Conservation (phyloP, 2,113 vertebrate genomes). For the Cervus canadensis region DNA sequence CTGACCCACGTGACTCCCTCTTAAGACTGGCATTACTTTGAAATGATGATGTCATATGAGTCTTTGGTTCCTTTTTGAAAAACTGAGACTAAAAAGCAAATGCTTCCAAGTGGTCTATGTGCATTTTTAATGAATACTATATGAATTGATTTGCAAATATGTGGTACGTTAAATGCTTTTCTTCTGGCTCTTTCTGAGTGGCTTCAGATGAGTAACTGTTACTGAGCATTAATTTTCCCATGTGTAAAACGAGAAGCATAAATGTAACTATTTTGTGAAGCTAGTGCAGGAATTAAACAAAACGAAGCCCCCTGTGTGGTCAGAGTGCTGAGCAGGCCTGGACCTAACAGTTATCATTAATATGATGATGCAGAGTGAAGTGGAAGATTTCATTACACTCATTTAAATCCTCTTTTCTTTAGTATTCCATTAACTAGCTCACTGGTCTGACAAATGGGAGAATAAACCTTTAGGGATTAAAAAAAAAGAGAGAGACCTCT, state of each 20-base stretch:
- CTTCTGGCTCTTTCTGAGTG: not conserved
- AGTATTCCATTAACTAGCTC: not conserved
- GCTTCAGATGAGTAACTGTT: not conserved
- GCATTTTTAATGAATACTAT: not conserved
- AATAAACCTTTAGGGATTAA: not conserved
- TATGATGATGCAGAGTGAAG: not conserved
- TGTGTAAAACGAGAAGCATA: not conserved
- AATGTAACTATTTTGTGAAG: not conserved
- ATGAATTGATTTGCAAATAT: not conserved
- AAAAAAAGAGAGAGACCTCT: not conserved
- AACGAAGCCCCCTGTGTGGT: fast-evolving
- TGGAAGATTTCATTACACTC: fast-evolving
- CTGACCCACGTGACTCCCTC: not conserved
- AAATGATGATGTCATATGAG: not conserved
- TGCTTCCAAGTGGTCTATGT: not conserved
- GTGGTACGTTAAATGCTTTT: not conserved
- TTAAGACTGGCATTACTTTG: not conserved
- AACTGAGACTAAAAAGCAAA: not conserved
- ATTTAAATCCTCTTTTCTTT: not conserved
- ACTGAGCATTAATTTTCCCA: not conserved
- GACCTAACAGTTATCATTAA: not conserved
- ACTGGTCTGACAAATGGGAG: not conserved
- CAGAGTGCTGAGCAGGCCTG: fast-evolving
- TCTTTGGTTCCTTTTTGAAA: not conserved
- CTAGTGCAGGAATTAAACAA: not conserved